phyloP scores from a whole-genome alignment of 2,797 vertebrate genomes.

The Sebastiscus albofasciatus region DNA sequence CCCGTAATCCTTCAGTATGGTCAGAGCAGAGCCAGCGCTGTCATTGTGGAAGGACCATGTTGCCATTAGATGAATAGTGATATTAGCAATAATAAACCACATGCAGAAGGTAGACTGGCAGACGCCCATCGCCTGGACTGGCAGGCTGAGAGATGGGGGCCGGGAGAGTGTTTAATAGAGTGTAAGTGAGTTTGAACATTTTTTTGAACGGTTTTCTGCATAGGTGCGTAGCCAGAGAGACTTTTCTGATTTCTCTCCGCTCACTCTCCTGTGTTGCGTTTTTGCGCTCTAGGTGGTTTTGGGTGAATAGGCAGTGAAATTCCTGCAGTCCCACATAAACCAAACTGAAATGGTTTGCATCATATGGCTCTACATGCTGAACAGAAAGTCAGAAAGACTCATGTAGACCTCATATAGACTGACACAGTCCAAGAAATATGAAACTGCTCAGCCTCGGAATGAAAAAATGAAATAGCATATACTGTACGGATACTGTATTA shows the following conservation, averaged over 20 bases:
- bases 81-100: slow-evolving; percentile 49
- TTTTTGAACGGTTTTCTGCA: slow-evolving; percentile 3
- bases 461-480: neutral
- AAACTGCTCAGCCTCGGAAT: neutral
- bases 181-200: slow-evolving; percentile 14
- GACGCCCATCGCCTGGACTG: slow-evolving; percentile 40
- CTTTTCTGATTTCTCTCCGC: neutral
- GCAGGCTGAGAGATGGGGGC: neutral
- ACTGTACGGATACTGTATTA: neutral
- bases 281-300: neutral
- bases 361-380: neutral
- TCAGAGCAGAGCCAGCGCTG: slow-evolving; percentile 25
- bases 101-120: slow-evolving; percentile 52
- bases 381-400: neutral
- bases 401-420: neutral
- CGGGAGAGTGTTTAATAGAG: slow-evolving; percentile 14
- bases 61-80: slow-evolving; percentile 50
- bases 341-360: neutral
- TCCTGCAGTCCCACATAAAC: neutral
- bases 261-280: neutral
- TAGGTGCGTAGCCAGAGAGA: slow-evolving; percentile 1
- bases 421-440: neutral
- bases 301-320: neutral
- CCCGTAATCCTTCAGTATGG: neutral
- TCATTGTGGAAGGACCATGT: slow-evolving; percentile 21